Conservation (phyloP, 2,113 vertebrate genomes). For the Eulemur rufifrons region DNA sequence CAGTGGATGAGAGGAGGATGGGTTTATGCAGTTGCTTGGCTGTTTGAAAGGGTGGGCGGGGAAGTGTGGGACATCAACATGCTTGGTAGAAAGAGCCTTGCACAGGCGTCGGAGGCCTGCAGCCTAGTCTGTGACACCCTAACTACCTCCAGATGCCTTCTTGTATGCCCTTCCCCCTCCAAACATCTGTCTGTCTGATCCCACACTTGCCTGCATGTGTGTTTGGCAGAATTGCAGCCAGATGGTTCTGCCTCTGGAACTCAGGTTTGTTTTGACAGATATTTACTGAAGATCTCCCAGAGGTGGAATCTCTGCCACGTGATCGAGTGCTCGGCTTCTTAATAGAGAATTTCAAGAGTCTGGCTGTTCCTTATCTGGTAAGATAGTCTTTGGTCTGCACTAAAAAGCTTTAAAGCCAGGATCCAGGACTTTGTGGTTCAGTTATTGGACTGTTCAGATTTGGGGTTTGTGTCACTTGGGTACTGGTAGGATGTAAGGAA, state of each 20-base stretch:
- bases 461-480: background rate
- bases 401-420: background rate
- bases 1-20: background rate
- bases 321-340: conserved; percentile 93
- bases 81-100: background rate
- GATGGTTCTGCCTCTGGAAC: background rate
- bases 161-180: no score
- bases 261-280: conserved; percentile 86
- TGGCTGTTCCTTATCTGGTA: conserved; percentile 95
- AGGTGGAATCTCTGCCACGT: conserved; percentile 95
- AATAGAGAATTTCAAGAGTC: conserved; percentile 93
- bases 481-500: background rate
- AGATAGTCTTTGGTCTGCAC: conserved; percentile 65
- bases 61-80: no score
- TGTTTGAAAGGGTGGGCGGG: background rate
- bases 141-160: background rate
- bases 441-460: background rate
- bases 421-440: background rate
- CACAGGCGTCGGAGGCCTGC: accelerated
- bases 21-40: background rate
- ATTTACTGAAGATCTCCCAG: conserved; percentile 97
- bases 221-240: background rate
- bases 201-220: accelerated
- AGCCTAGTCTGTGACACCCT: accelerated
- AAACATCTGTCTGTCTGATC: background rate